Evolutionary conservation across 1,140 invertebrate species (phyloP), one percentile per base, ranked within the genome.

Genomic region (Heliconius eleuchia): DNA sequence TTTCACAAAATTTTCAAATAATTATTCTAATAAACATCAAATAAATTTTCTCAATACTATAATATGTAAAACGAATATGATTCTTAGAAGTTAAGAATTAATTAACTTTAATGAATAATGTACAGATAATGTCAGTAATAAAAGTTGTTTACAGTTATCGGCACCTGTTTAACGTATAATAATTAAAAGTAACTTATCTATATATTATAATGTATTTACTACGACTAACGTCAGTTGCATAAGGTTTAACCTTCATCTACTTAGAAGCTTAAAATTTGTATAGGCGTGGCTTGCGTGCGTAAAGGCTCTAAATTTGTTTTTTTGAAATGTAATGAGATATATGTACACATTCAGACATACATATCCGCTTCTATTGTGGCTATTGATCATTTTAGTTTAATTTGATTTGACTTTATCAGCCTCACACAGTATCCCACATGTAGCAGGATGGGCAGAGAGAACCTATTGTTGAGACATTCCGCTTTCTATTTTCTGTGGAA

Each of bases 281-380:
- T 23, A 23, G 23, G 23, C 23, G 23, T 23, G 23, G 23, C 23
- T 23, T 23, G 23, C 7, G 27, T 71, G 8, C n/a, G 19, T 52
- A 73, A 73, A 73, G 9, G 71, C 37, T 73, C 18, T 37, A 60
- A 30, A 60, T 71, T 27, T 71, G 71, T 73, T 78, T 34, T 71
- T 71, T 34, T 37, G 1, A 77, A 39, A 73, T 78, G 50, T 73
- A 72, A 57, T 42, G 18, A 39, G 46, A 71, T 37, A 46, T 46
- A 16, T 46, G 42, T 46, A 46, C 23, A 5, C 2, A 23, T n/a
- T n/a, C 6, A 57, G 9, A 66, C n/a, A 66, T 66, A 27, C 11
- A 23, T 66, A 27, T 66, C 9, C 11, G 60, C 3, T 66, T n/a
- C n/a, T 57, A 23, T 52, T 19, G 50, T 7, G 5, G 4, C 16